Percentiles rank a stretch among this genome's conserved stretches.
Conservation (phyloP, 2,113 vertebrate species). For the Spheniscus mendiculus region DNA sequence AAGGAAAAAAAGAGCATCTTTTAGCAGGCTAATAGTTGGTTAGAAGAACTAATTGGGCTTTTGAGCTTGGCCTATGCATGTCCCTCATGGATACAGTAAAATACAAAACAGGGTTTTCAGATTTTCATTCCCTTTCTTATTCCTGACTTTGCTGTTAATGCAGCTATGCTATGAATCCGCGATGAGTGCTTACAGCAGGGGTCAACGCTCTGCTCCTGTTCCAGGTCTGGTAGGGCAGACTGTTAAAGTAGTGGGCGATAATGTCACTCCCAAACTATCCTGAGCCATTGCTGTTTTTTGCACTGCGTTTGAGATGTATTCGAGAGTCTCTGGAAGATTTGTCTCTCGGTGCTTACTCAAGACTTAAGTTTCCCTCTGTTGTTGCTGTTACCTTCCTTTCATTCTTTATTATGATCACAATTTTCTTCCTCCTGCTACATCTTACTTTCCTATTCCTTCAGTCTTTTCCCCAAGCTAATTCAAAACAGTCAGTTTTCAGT, state of each 20-base stretch:
- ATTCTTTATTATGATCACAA: neutral
- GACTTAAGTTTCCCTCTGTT: neutral
- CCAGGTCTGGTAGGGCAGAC: neutral
- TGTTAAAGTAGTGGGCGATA: neutral
- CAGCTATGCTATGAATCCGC: neutral
- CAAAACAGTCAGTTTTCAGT: neutral
- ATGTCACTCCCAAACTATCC: neutral
- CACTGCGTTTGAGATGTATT: neutral
- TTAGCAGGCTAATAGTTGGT: neutral
- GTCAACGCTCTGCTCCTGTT: neutral
- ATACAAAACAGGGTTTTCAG: neutral
- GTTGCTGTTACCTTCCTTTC: neutral
- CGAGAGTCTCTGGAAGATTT: neutral
- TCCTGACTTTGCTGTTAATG: neutral
- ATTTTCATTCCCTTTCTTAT: neutral
- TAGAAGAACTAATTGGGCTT: neutral
- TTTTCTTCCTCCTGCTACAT: neutral
- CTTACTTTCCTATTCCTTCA: neutral
- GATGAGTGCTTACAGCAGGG: neutral
- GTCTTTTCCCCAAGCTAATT: neutral
- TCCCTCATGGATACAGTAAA: neutral
- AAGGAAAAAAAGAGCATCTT: neutral
- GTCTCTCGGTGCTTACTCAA: neutral
- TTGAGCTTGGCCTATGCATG: neutral
- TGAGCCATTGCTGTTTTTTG: neutral